phyloP scores from a whole-genome alignment of 1,140 invertebrate genomes.

The Atta colombica region DNA sequence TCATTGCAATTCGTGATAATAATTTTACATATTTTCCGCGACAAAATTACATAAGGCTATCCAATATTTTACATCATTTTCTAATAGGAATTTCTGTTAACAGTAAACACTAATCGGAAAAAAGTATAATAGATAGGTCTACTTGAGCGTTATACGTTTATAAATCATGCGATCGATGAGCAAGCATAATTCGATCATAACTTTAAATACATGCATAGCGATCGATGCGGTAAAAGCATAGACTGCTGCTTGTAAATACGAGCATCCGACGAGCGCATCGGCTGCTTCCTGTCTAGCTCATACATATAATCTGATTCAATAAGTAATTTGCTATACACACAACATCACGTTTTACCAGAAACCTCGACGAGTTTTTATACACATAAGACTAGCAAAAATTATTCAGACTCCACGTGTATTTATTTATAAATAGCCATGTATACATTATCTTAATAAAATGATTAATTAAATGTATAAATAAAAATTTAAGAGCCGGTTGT shows the following conservation, averaged over 20 bases:
- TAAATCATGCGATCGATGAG: conserved; percentile 56
- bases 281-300: conserved; percentile 59
- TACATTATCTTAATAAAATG: background rate
- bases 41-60: background rate
- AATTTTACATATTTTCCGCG: background rate
- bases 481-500: background rate
- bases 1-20: conserved; percentile 1
- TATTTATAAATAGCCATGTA: conserved; percentile 31
- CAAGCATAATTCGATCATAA: conserved; percentile 63
- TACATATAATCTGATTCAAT: conserved; percentile 66
- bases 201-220: conserved; percentile 63
- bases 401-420: background rate
- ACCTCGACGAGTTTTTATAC: background rate
- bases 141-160: conserved; percentile 25
- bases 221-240: conserved; percentile 59
- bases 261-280: conserved; percentile 52
- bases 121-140: conserved; percentile 43
- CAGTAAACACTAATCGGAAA: conserved; percentile 35
- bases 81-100: background rate
- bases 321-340: conserved; percentile 57
- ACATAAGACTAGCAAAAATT: background rate
- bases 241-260: conserved; percentile 60
- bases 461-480: background rate
- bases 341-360: conserved; percentile 47
- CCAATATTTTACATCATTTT: conserved; percentile 14